These are phyloP conservation scores for Channa striata DNA, from an alignment of 2,797 vertebrate genomes.

Conservation along the genomic window DNA sequence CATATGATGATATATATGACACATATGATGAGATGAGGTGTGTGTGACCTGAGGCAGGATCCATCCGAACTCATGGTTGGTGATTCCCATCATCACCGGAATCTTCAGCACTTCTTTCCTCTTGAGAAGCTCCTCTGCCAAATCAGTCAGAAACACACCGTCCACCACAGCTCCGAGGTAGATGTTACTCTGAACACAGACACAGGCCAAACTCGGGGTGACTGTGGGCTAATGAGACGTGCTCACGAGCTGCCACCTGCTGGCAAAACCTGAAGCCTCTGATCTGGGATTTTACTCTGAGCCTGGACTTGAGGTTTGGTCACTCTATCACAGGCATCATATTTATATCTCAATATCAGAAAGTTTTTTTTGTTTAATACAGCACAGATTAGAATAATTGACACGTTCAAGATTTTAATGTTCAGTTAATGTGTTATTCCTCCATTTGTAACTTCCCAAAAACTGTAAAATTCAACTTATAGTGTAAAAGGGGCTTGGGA, in stretches of 20 bases:
- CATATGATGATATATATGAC: too few relatives aligned
- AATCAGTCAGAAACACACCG: conserved; percentile 76
- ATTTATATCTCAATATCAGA: background rate
- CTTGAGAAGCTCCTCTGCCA: conserved; percentile 78
- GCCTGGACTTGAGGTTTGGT: background rate
- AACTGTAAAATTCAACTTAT: too few relatives aligned
- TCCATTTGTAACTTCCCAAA: too few relatives aligned
- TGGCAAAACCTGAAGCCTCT: conserved; percentile 21
- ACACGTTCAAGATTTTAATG: too few relatives aligned
- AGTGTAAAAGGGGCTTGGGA: background rate
- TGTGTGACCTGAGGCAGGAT: conserved; percentile 79
- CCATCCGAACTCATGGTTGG: conserved; percentile 89
- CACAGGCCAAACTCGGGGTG: background rate
- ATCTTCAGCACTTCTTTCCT: conserved; percentile 78
- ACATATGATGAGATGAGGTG: too few relatives aligned
- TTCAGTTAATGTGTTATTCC: too few relatives aligned
- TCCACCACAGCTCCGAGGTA: conserved; percentile 78
- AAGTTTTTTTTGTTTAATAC: background rate
- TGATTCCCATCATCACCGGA: conserved; percentile 84
- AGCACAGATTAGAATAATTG: too few relatives aligned
- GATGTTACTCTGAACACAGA: conserved; percentile 65
- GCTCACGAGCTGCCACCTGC: conserved; percentile 43
- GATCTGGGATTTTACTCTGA: background rate
- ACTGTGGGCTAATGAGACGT: background rate
- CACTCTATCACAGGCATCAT: too few relatives aligned